These are phyloP conservation scores for Garrulus glandarius DNA, from an alignment of 2,797 vertebrate genomes.

Conservation along the genomic window DNA sequence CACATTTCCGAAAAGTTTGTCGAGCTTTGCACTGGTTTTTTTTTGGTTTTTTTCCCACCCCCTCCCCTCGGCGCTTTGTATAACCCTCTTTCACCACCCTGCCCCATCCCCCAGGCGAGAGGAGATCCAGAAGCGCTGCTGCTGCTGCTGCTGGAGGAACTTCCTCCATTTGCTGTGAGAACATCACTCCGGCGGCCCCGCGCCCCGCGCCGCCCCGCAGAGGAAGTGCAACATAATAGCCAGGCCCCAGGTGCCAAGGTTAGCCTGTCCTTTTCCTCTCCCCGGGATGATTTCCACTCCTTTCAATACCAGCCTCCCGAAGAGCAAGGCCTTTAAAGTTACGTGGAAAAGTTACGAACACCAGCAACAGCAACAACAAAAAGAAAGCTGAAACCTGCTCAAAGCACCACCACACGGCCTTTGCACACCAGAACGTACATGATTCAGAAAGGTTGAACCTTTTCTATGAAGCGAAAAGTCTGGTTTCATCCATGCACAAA, in stretches of 20 bases:
- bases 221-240: slow-evolving; percentile 65
- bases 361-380: not conserved
- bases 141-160: slow-evolving; percentile 73
- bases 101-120: slow-evolving; percentile 26
- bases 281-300: slow-evolving; percentile 25
- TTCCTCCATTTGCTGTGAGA: slow-evolving; percentile 84
- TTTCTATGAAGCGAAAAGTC: not conserved
- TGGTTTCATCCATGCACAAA: not conserved
- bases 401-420: not conserved
- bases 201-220: slow-evolving; percentile 78
- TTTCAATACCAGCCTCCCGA: not conserved
- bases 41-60: no score
- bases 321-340: not conserved
- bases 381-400: not conserved
- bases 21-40: not conserved
- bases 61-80: not conserved
- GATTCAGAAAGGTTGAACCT: not conserved
- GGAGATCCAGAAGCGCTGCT: slow-evolving; percentile 35
- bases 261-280: slow-evolving; percentile 60
- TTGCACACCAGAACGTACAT: rapidly evolving
- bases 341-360: not conserved
- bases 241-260: slow-evolving; percentile 65
- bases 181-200: slow-evolving; percentile 33
- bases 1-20: not conserved
- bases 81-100: not conserved